Evolutionary conservation across 2,113 vertebrate genomes (phyloP).

Genomic region (Calyptomena viridis): DNA sequence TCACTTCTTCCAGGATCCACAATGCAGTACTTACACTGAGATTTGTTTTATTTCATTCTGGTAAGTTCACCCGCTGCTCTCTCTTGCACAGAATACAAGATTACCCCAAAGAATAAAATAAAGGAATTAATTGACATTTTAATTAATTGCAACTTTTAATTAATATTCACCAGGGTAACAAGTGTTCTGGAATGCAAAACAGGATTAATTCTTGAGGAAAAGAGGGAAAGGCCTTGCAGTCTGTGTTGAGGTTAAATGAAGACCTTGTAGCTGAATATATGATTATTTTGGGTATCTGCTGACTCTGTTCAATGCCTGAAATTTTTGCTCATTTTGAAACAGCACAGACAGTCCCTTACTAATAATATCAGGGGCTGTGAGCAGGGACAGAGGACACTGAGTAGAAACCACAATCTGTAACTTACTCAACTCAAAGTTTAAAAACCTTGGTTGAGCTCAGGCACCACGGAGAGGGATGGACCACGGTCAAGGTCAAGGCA

Average conservation of each 20-base stretch:
- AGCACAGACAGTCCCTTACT: neutral
- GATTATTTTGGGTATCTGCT: neutral
- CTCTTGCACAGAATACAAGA: constrained; percentile 48
- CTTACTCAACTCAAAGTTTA: neutral
- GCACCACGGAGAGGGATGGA: neutral
- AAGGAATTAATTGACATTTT: constrained; percentile 70
- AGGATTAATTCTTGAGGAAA: constrained; percentile 13
- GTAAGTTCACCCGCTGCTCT: neutral
- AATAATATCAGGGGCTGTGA: neutral
- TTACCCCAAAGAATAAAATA: constrained; percentile 67
- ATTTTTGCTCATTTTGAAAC: neutral
- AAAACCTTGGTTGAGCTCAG: neutral
- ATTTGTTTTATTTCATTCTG: constrained; percentile 9
- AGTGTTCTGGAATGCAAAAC: constrained; percentile 58
- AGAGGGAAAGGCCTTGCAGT: neutral
- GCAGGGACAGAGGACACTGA: neutral
- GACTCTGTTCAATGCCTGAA: neutral
- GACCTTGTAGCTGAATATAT: constrained; percentile 10
- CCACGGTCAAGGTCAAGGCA: too few relatives aligned
- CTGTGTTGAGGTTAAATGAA: constrained; percentile 44
- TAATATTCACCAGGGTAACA: constrained; percentile 58
- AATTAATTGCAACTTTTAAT: constrained; percentile 68
- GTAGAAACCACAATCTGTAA: rapidly evolving
- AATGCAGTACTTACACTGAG: neutral
- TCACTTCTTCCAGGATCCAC: neutral